These are phyloP conservation scores for Pogoniulus pusillus DNA, from an alignment of 2,797 vertebrate genomes.

Conservation along the genomic window DNA sequence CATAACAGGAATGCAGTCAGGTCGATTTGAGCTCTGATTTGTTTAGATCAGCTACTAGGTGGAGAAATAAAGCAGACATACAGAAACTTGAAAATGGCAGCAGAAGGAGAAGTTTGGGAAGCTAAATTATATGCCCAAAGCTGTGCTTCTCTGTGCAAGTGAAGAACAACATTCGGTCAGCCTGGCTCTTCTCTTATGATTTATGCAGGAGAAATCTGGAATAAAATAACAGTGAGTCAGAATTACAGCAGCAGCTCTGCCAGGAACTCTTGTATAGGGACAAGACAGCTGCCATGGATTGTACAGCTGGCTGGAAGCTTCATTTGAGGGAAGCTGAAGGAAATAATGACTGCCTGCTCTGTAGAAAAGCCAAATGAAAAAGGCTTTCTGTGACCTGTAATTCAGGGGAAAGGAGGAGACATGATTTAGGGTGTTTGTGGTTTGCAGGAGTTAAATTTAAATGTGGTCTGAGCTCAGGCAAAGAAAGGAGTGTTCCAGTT, in stretches of 20 bases:
- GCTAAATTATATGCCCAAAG: neutral
- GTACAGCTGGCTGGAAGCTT: constrained; percentile 4
- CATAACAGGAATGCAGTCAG: neutral
- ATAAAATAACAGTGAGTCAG: constrained; percentile 50
- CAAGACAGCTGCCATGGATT: constrained; percentile 25
- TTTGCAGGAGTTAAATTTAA: constrained; percentile 54
- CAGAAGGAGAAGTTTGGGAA: neutral
- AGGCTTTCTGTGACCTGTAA: neutral
- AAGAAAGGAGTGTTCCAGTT: neutral
- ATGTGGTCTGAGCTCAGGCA: neutral
- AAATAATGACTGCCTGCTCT: constrained; percentile 14
- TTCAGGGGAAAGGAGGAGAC: constrained; percentile 11
- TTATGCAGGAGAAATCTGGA: constrained; percentile 39
- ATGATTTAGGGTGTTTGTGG: constrained; percentile 8
- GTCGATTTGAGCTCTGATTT: neutral
- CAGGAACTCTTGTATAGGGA: constrained; percentile 15
- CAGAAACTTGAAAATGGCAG: neutral
- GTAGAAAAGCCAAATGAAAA: neutral
- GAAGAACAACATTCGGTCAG: neutral
- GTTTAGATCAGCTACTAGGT: neutral
- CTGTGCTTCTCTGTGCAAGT: neutral
- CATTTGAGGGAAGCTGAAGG: neutral
- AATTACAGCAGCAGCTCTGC: constrained; percentile 19
- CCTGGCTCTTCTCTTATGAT: neutral
- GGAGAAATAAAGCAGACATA: neutral